These are phyloP conservation scores for Calliopsis andreniformis DNA, from an alignment of 1,140 invertebrate genomes.

Conservation along the genomic window DNA sequence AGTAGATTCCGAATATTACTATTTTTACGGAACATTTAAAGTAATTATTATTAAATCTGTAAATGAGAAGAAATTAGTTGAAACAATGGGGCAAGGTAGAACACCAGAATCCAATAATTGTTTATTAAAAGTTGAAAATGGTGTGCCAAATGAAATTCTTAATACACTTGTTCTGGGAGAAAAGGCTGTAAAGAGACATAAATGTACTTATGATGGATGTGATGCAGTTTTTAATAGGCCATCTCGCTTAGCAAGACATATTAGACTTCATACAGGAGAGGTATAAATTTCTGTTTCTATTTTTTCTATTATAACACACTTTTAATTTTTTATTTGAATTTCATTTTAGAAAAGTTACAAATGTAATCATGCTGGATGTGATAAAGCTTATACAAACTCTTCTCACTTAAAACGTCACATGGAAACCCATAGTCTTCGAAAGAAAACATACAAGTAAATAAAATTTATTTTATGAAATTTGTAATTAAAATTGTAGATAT, in stretches of 20 bases:
- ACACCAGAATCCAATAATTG: not conserved
- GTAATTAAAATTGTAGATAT: too few species aligned
- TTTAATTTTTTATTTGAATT: constrained; percentile 24
- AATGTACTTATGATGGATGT: constrained; percentile 67
- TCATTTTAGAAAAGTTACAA: constrained; percentile 66
- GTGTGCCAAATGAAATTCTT: not conserved
- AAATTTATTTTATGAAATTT: constrained; percentile 17
- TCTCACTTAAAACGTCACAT: constrained; percentile 70
- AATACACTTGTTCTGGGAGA: not conserved
- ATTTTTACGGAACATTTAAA: too few species aligned
- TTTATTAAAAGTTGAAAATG: not conserved
- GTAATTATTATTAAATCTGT: too few species aligned
- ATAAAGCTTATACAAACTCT: constrained; percentile 73
- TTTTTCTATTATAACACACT: not conserved
- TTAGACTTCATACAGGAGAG: constrained; percentile 70
- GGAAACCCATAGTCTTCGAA: constrained; percentile 35
- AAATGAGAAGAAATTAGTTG: not conserved
- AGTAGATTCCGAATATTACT: too few species aligned
- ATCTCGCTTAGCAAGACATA: constrained; percentile 65
- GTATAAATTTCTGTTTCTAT: constrained; percentile 56
- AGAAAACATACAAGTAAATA: constrained; percentile 52
- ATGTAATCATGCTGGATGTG: constrained; percentile 65
- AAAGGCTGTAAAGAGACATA: constrained; percentile 57
- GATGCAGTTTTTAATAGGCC: constrained; percentile 61
- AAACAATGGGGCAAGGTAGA: constrained; percentile 31